Percentiles rank a stretch among this genome's conserved stretches.
Evolutionary conservation across 1,140 invertebrate species (phyloP).

Genomic region (Cherax destructor): DNA sequence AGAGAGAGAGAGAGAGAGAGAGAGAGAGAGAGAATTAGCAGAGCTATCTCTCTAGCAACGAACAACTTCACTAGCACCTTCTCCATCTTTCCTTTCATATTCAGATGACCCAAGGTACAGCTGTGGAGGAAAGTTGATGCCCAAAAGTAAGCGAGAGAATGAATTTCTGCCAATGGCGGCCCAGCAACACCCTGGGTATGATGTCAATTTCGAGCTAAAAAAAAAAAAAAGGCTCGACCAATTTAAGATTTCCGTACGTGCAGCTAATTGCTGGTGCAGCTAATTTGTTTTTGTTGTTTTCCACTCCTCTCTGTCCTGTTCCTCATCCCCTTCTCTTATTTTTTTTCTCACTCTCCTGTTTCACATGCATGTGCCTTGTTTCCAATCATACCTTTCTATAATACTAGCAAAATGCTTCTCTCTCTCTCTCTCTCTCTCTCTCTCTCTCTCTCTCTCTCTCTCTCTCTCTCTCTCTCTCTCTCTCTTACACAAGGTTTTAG

Average conservation of each 20-base stretch:
- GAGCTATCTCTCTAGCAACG: not conserved
- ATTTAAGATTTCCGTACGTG: no score
- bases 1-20: conserved; percentile 49
- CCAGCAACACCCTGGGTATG: no score
- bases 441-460: not conserved
- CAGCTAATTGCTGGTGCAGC: no score
- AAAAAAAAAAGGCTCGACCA: no score
- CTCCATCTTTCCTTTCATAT: not conserved
- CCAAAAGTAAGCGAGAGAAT: no score
- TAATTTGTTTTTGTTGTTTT: no score
- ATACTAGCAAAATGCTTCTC: not conserved
- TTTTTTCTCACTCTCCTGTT: not conserved
- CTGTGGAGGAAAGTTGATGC: not conserved
- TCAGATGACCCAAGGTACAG: no score
- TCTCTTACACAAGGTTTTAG: not conserved
- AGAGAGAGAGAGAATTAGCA: conserved; percentile 30
- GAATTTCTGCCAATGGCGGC: no score
- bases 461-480: not conserved
- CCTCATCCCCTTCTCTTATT: not conserved
- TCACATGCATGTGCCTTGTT: no score
- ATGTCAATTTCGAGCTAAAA: no score
- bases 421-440: not conserved
- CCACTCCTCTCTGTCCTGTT: no score
- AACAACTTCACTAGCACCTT: not conserved
- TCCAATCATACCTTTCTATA: no score